A percentile compares a stretch with the other conserved stretches of the same genome.
Conservation (phyloP, 2,888 invertebrate species). For the Philaethria dido region DNA sequence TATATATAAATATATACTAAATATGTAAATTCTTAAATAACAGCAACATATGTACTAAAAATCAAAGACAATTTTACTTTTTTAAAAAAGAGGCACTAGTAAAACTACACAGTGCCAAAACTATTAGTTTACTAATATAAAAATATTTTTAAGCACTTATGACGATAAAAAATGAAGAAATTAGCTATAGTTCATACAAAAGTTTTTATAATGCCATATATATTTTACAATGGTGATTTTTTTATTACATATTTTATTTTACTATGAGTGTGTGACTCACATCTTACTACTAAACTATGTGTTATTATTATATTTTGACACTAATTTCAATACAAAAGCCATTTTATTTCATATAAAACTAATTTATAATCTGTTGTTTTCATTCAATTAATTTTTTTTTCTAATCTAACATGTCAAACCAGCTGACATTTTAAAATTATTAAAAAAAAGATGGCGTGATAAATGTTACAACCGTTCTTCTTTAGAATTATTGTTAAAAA, state of each 20-base stretch:
- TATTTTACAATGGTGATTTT: background rate
- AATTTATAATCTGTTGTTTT: conserved; percentile 16
- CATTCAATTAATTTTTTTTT: conserved; percentile 7
- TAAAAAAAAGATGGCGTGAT: background rate
- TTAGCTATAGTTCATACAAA: too few species aligned
- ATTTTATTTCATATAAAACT: conserved; percentile 19
- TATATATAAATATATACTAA: too few species aligned
- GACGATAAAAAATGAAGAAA: too few species aligned
- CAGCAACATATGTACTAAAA: background rate
- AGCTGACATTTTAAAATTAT: conserved; percentile 6
- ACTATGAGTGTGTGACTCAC: background rate
- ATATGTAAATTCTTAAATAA: too few species aligned
- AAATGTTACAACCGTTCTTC: background rate
- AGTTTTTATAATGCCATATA: background rate
- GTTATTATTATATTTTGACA: conserved; percentile 16
- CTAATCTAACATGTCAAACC: conserved; percentile 10
- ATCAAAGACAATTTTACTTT: background rate
- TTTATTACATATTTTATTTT: background rate
- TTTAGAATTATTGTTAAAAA: background rate
- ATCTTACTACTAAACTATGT: background rate
- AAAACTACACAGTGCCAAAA: background rate
- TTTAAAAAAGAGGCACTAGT: background rate
- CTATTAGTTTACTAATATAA: background rate
- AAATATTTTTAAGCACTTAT: too few species aligned
- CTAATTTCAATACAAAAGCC: conserved; percentile 15